Percentiles rank a stretch among this genome's conserved stretches.
phyloP scores from a whole-genome alignment of 2,888 invertebrate genomes.

The Fragum sueziense region DNA sequence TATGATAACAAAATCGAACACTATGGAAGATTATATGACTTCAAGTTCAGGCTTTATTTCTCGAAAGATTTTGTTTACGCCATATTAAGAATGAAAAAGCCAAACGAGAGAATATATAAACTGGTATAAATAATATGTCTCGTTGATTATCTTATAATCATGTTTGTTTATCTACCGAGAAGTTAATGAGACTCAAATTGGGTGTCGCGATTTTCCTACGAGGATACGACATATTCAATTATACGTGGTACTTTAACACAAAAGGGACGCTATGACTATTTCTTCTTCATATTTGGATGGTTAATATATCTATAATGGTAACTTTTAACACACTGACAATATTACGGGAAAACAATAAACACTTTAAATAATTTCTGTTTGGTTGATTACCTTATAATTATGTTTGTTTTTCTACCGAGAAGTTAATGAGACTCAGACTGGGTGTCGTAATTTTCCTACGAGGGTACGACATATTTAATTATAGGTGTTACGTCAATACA shows the following conservation, averaged over 20 bases:
- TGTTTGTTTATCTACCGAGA: not conserved
- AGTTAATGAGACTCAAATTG: not conserved
- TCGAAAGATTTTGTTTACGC: no score
- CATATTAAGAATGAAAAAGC: not conserved
- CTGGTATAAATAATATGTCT: not conserved
- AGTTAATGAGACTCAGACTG: not conserved
- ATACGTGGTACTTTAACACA: no score
- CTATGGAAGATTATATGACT: no score
- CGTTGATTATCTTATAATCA: not conserved
- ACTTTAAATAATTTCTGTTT: no score
- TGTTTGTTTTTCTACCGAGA: not conserved
- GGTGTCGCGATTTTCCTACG: not conserved
- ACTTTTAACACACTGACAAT: no score
- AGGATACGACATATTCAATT: not conserved
- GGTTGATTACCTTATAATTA: not conserved
- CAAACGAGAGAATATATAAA: not conserved
- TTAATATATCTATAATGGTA: no score
- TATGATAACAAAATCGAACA: no score
- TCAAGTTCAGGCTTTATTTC: no score
- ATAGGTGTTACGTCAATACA: no score
- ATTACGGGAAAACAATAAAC: no score
- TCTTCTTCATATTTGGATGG: no score
- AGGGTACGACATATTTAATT: not conserved
- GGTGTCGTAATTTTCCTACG: not conserved
- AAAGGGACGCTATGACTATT: no score